A percentile compares a stretch with the other conserved stretches of the same genome.
Conservation (phyloP, 2,113 vertebrate species). For the Colistium nudipinnis region DNA sequence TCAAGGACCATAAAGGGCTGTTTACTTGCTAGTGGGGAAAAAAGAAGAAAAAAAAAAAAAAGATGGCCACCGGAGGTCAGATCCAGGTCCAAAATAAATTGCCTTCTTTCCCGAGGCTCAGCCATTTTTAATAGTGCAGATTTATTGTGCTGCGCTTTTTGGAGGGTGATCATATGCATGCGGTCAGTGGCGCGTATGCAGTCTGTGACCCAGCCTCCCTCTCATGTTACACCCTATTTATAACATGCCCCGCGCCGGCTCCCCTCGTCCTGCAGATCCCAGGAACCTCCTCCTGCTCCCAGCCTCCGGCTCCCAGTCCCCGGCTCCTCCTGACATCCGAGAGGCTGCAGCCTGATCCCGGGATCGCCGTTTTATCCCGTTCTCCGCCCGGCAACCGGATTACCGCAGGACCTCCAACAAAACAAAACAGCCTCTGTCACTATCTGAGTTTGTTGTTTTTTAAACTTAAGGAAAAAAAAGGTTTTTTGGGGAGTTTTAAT, state of each 20-base stretch:
- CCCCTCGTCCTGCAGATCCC: constrained; percentile 88
- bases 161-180: constrained; percentile 87
- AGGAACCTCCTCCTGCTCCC: constrained; percentile 87
- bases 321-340: constrained; percentile 86
- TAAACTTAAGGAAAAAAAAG: constrained; percentile 57
- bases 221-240: constrained; percentile 99
- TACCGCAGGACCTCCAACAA: constrained; percentile 78
- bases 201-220: constrained; percentile 95
- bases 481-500: constrained; percentile 47
- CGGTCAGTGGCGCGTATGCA: constrained; percentile 88
- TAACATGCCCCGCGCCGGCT: constrained; percentile 91
- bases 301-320: constrained; percentile 87
- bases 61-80: constrained; percentile 70
- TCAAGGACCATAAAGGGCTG: constrained; percentile 43
- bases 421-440: constrained; percentile 48
- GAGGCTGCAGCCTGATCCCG: constrained; percentile 83
- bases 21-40: constrained; percentile 41
- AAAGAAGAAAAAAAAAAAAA: no score
- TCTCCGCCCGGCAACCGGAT: constrained; percentile 87
- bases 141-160: constrained; percentile 82
- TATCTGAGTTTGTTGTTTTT: constrained; percentile 30
- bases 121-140: constrained; percentile 79
- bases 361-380: constrained; percentile 83
- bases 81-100: constrained; percentile 70
- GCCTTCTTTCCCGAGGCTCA: constrained; percentile 71